Conservation (phyloP, 2,113 vertebrate genomes). For the Dascyllus trimaculatus region DNA sequence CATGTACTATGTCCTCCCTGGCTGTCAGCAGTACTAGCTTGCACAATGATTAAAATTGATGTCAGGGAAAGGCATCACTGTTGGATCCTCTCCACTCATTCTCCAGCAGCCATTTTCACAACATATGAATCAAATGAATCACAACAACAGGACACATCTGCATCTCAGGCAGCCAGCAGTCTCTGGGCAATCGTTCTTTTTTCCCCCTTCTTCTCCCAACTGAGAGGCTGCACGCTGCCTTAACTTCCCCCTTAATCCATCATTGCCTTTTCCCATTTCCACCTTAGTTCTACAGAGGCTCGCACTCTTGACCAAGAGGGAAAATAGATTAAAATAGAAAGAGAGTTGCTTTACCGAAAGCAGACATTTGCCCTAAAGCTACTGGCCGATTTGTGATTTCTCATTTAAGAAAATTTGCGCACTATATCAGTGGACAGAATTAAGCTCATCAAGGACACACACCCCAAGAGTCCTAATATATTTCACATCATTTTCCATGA, state of each 20-base stretch:
- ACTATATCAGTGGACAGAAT: neutral
- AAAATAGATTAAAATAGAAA: constrained; percentile 58
- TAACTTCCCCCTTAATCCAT: constrained; percentile 71
- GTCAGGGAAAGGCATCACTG: constrained; percentile 29
- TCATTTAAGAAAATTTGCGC: neutral
- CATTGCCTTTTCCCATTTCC: constrained; percentile 72
- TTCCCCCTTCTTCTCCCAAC: constrained; percentile 12
- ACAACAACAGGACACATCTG: constrained; percentile 53
- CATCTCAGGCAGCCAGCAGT: constrained; percentile 25
- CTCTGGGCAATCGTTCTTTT: constrained; percentile 51
- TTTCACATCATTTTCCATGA: constrained; percentile 8
- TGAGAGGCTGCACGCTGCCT: constrained; percentile 57
- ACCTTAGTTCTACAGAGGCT: constrained; percentile 58
- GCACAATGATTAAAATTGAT: constrained; percentile 40
- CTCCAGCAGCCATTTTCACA: constrained; percentile 42
- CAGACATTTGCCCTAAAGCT: constrained; percentile 19
- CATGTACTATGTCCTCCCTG: constrained; percentile 24
- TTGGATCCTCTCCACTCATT: constrained; percentile 25
- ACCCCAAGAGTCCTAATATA: constrained; percentile 21
- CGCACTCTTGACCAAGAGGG: constrained; percentile 57
- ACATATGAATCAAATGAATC: constrained; percentile 63
- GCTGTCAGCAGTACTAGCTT: constrained; percentile 21
- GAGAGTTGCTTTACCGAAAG: constrained; percentile 16
- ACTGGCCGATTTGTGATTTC: neutral
- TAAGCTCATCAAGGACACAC: constrained; percentile 34